Percentiles rank a stretch among this genome's conserved stretches.
phyloP scores from a whole-genome alignment of 2,888 invertebrate species.

The Bugulina stolonifera region DNA sequence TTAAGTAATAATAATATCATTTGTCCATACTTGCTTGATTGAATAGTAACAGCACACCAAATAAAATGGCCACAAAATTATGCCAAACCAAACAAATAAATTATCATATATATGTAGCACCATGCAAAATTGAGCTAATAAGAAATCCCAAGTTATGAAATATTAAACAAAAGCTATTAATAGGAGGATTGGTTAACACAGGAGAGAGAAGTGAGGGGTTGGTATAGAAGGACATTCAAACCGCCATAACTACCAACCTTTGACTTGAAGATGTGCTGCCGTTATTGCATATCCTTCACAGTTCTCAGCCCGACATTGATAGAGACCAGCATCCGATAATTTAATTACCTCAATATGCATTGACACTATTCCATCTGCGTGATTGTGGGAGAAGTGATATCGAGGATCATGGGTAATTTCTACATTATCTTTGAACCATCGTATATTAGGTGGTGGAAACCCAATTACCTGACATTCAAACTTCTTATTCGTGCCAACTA shows the following conservation, averaged over 20 bases:
- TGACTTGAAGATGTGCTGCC: constrained; percentile 47
- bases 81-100: too few species aligned
- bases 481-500: constrained; percentile 21
- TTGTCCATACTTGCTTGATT: too few species aligned
- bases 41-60: too few species aligned
- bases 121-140: too few species aligned
- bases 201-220: too few species aligned
- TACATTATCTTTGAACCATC: constrained; percentile 50
- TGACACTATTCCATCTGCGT: constrained; percentile 41
- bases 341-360: constrained; percentile 43
- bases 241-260: constrained; percentile 41
- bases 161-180: too few species aligned
- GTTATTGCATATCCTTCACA: constrained; percentile 50
- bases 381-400: constrained; percentile 37
- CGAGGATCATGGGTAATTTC: constrained; percentile 44
- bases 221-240: too few species aligned
- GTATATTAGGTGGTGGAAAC: constrained; percentile 46
- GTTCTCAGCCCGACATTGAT: constrained; percentile 50
- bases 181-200: too few species aligned
- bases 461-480: constrained; percentile 38
- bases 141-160: too few species aligned
- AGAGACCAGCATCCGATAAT: constrained; percentile 45
- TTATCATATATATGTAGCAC: too few species aligned
- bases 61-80: too few species aligned
- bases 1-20: too few species aligned